Percentiles rank a stretch among this genome's conserved stretches.
Evolutionary conservation across 2,888 invertebrate species (phyloP).

Genomic region (Drosophila histrio): DNA sequence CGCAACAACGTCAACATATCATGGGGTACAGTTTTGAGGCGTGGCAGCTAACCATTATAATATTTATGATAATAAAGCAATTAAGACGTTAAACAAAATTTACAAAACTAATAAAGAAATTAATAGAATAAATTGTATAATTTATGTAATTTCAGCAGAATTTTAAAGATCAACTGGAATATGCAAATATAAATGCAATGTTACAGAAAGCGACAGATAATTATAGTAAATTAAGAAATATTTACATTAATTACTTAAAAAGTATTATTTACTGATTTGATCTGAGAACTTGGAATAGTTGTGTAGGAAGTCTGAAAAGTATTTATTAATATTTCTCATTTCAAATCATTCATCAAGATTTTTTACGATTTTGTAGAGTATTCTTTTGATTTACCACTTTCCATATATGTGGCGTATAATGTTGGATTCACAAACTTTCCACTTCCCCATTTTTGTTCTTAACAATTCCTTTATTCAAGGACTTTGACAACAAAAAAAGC

Average conservation of each 20-base stretch:
- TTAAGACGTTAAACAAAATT: conserved; percentile 2
- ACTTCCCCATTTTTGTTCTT: no score
- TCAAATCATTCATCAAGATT: no score
- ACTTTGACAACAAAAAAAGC: neutral
- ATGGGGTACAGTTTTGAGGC: conserved; percentile 69
- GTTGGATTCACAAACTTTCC: no score
- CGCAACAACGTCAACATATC: conserved; percentile 55
- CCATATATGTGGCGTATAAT: no score
- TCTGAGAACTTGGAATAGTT: neutral
- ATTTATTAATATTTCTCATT: no score
- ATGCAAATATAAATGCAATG: neutral
- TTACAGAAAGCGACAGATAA: neutral
- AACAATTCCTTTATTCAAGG: no score
- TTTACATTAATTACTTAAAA: no score
- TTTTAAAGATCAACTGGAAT: neutral
- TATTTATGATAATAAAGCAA: conserved; percentile 10
- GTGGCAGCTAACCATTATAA: conserved; percentile 48
- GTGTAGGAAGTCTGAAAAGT: no score
- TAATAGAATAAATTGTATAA: neutral
- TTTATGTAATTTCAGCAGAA: neutral
- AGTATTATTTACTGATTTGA: neutral
- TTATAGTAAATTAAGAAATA: no score
- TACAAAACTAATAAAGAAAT: neutral
- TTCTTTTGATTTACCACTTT: no score
- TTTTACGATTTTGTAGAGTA: no score